A percentile compares a stretch with the other conserved stretches of the same genome.
phyloP scores from a whole-genome alignment of 2,888 invertebrate genomes.

The Monoplex corrugatus region DNA sequence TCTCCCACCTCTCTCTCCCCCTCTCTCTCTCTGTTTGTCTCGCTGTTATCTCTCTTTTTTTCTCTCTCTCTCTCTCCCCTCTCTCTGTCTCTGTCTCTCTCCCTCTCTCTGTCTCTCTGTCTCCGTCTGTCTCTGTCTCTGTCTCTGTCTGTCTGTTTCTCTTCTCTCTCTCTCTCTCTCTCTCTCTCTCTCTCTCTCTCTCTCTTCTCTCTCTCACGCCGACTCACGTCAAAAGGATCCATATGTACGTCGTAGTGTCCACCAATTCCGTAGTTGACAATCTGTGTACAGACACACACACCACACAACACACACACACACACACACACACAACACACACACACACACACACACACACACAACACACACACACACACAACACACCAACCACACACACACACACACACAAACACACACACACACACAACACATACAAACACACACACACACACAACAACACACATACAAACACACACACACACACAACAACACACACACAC shows the following conservation, averaged over 20 bases:
- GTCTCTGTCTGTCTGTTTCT: too few species aligned
- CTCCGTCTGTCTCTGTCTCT: too few species aligned
- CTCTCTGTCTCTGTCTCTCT: too few species aligned
- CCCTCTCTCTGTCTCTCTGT: too few species aligned
- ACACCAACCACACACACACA: conserved; percentile 14
- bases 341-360: background rate
- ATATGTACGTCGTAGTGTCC: conserved; percentile 58
- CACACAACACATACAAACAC: conserved; percentile 1
- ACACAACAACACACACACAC: background rate
- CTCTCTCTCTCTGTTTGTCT: too few species aligned
- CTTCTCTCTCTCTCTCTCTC: too few species aligned
- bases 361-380: background rate
- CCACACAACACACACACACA: background rate
- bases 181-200: too few species aligned
- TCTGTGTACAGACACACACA: conserved; percentile 44
- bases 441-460: background rate
- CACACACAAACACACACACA: conserved; percentile 11
- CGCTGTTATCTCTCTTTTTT: too few species aligned
- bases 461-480: conserved; percentile 11
- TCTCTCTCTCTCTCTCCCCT: too few species aligned
- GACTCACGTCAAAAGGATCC: conserved; percentile 55
- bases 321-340: background rate
- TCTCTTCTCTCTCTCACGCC: too few species aligned
- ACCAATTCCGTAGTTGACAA: conserved; percentile 57
- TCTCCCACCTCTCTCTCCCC: too few species aligned